A percentile compares a stretch with the other conserved stretches of the same genome.
Conservation (phyloP, 2,113 vertebrate genomes). For the Ptilorrhoa leucosticta region DNA sequence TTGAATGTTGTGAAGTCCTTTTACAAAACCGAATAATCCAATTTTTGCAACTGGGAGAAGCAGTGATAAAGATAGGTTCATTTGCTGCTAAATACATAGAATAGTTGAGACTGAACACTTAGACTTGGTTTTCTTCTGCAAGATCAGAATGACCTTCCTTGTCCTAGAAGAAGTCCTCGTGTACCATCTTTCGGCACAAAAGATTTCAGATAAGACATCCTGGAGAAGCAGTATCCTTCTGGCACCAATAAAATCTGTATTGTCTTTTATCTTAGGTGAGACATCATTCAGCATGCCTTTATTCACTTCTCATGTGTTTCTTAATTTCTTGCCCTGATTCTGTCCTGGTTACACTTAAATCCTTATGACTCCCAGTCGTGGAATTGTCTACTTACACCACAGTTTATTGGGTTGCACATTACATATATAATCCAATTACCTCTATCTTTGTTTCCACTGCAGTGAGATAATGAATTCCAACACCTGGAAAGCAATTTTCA, state of each 20-base stretch:
- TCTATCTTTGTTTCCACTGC: background rate
- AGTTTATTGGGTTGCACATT: background rate
- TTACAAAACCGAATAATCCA: background rate
- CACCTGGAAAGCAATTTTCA: conserved; percentile 5
- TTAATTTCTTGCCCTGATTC: background rate
- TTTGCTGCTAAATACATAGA: background rate
- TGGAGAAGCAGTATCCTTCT: background rate
- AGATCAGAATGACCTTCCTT: background rate
- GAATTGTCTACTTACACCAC: background rate
- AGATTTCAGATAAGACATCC: background rate
- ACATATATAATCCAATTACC: background rate
- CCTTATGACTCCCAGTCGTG: background rate
- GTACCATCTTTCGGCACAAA: background rate
- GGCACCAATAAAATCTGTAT: background rate
- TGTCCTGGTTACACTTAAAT: background rate
- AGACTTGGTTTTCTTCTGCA: background rate
- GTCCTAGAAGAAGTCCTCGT: background rate
- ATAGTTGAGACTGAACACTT: background rate
- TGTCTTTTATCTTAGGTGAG: background rate
- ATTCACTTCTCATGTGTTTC: background rate
- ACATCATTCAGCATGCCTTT: background rate
- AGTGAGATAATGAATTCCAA: background rate
- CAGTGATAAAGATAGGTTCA: background rate
- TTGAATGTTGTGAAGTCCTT: background rate
- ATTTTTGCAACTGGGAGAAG: background rate